Evolutionary conservation across 2,888 invertebrate species (phyloP).

Genomic region (Nemotelus pantherinus): DNA sequence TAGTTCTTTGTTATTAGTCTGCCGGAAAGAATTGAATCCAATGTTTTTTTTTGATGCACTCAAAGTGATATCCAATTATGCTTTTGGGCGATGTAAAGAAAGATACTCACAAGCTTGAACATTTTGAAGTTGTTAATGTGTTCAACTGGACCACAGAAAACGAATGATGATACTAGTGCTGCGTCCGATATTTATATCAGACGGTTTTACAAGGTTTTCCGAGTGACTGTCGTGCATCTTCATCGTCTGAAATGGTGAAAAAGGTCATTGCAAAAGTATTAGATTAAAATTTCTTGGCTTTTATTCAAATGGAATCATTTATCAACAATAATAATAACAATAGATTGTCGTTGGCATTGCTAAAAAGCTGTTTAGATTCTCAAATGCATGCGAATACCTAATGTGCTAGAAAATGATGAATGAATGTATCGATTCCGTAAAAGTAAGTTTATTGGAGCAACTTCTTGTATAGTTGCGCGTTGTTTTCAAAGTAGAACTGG

Average conservation of each 20-base stretch:
- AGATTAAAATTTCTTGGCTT: neutral
- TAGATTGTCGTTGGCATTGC: neutral
- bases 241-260: constrained; percentile 10
- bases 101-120: constrained; percentile 42
- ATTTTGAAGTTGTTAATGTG: constrained; percentile 16
- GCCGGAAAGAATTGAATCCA: neutral
- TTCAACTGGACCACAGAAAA: constrained; percentile 38
- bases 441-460: too few species aligned
- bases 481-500: too few species aligned
- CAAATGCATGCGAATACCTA: too few species aligned
- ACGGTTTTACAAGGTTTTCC: constrained; percentile 1
- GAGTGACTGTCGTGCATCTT: constrained; percentile 28
- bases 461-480: too few species aligned
- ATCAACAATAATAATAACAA: neutral
- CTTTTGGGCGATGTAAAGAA: neutral
- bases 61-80: too few species aligned
- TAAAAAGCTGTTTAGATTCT: too few species aligned
- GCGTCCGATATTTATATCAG: constrained; percentile 32
- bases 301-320: neutral
- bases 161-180: constrained; percentile 30
- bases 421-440: too few species aligned
- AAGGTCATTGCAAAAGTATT: constrained; percentile 36
- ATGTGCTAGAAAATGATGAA: too few species aligned
- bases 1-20: neutral
- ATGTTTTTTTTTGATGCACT: neutral